Base-by-base conservation (phyloP, 1,140 invertebrate genomes). In the Sinella curviseta region DNA sequence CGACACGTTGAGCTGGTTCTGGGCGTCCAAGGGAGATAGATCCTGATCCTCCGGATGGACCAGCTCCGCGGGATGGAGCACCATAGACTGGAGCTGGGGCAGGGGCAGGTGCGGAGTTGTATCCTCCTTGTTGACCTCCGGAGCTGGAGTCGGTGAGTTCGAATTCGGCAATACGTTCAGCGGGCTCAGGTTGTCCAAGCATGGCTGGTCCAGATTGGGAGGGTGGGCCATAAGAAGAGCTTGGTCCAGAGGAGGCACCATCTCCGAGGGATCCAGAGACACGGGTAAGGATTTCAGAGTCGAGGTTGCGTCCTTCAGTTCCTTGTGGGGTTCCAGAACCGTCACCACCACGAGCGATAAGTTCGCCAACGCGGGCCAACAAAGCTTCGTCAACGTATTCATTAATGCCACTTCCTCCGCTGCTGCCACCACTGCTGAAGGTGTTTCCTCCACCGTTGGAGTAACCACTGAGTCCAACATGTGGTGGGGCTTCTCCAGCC, bases 301-400 rank as follows among this genome's bases (percentile, higher is more conserved):
- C 74, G 39, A 75, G 35, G 24, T 75, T n/a, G n/a, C 3, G 74
- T 48, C 74, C 74, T 26, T 75, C 74, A 30, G 34, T 39, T 36
- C 39, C 74, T 48, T 75, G 74, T n/a, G 20, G 35, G 36, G 74
- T 48, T 39, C 35, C 74, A 39, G 74, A 24, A 31, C 48, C 33
- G 31, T 75, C 78, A 34, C 78, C 78, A 20, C 57, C 30, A 34
- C 28, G 20, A 36, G 26, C 28, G 33, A 80, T 54, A n/a, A 80
- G 57, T 16, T 36, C 54, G 48, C 48, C 24, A 48, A 80, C 78
- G 54, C 78, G 74, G 36, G 55, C 33, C 26, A 80, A 73, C 17
- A 77, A 26, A 28, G 78, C 74, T 77, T 54, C 74, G 54, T 80
- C 78, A n/a, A 80, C 78, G 17, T 73, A 80, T 26, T 80, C 78